phyloP scores from a whole-genome alignment of 92 coral and sea anemone genomes.

The Phymanthus crucifer region DNA sequence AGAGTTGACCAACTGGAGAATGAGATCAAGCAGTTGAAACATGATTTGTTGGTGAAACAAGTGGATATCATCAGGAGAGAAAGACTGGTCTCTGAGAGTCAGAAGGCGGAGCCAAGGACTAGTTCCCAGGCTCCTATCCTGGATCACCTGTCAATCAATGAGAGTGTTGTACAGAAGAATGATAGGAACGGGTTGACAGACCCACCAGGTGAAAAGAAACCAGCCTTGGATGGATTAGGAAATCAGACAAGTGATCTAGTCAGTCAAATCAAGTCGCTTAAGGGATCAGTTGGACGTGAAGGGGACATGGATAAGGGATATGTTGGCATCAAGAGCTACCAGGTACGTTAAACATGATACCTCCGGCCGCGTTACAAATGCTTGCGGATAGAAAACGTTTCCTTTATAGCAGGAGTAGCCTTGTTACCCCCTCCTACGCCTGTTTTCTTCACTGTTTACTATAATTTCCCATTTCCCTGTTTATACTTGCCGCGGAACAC shows the following conservation, averaged over 20 bases:
- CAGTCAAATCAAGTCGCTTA: constrained; percentile 42
- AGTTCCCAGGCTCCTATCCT: background rate
- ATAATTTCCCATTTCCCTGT: too few species aligned
- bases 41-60: constrained; percentile 20
- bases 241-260: constrained; percentile 30
- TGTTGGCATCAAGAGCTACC: constrained; percentile 49
- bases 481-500: too few species aligned
- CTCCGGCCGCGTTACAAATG: too few species aligned
- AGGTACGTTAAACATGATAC: constrained; percentile 34
- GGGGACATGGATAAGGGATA: constrained; percentile 45
- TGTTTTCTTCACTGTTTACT: too few species aligned
- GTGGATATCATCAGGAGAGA: constrained; percentile 28
- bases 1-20: constrained; percentile 69
- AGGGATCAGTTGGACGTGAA: constrained; percentile 16
- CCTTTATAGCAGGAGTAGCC: too few species aligned
- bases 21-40: constrained; percentile 53
- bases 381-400: too few species aligned
- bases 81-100: constrained; percentile 14
- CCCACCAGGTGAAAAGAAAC: background rate
- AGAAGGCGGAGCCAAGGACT: background rate
- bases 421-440: too few species aligned
- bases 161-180: background rate
- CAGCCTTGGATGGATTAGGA: constrained; percentile 28
- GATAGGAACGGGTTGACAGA: background rate
- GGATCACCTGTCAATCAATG: background rate